Evolutionary conservation across 2,113 vertebrate genomes (phyloP).

Genomic region (Cavia aperea): DNA sequence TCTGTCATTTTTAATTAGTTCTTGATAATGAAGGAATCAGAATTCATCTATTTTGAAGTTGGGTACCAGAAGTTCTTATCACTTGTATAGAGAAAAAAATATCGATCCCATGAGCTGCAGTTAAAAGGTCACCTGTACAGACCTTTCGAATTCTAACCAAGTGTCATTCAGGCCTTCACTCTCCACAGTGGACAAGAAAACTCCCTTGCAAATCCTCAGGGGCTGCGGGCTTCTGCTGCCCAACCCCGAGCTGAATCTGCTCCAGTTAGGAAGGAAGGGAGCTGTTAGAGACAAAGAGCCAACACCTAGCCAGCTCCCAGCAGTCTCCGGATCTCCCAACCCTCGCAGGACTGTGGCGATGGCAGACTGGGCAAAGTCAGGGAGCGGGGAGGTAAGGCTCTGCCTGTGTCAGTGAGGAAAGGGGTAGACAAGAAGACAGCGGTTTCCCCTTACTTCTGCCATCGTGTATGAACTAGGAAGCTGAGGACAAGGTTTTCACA

Average conservation of each 20-base stretch:
- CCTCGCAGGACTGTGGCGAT: not conserved
- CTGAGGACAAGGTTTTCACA: not conserved
- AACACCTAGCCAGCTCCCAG: not conserved
- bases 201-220: not conserved
- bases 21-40: constrained; percentile 32
- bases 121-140: not conserved
- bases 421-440: not conserved
- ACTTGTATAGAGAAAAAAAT: constrained; percentile 34
- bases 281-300: not conserved
- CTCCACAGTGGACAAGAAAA: not conserved
- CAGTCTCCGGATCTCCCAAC: not conserved
- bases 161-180: not conserved
- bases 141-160: not conserved
- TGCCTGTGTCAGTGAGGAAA: not conserved
- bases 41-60: constrained; percentile 39
- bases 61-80: not conserved
- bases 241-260: not conserved
- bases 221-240: not conserved
- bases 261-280: not conserved
- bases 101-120: not conserved
- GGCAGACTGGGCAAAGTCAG: not conserved
- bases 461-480: not conserved
- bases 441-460: not conserved
- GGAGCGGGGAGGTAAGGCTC: not conserved
- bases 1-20: constrained; percentile 48